Base-by-base conservation (phyloP, 2,797 vertebrate genomes). In the Propithecus deckenii region DNA sequence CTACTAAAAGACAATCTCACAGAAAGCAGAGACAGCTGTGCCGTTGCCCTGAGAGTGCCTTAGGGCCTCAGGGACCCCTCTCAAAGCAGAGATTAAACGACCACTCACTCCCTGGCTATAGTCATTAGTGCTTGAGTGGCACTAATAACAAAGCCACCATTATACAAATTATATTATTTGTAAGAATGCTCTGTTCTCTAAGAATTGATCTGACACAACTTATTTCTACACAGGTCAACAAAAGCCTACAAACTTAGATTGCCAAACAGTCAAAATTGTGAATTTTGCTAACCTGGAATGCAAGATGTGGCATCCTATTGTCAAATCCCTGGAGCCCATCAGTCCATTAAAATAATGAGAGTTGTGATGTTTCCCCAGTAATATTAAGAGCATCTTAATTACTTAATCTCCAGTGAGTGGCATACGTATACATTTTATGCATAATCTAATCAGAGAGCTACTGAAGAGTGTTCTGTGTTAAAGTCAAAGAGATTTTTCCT, bases 381-480 rank as follows among this genome's bases (percentile, higher is more conserved):
- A 95, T 94, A 98, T 97, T 96, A 98, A 98, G 76, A 97, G 96
- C 63, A 92, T 96, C 91, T 97, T 97, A 97, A 98, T 97, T 98
- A 97, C 89, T 87, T 97, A 95, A 83, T 97, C 91, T 92, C 86
- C 30, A 93, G 63, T 94, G 96, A 97, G 52, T 76, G 55, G 74
- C 41, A 93, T 1, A 55, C 50, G 61, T 75, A 86, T 71, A 90
- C 71, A 94, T 93, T 92, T 75, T 72, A 92, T 48, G 81, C 25
- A 92, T 81, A 93, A 88, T 94, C 38, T 46, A 97, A 59, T 94
- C 91, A 94, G 86, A 96, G 67, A 94, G 57, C 50, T 71, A 92
- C 55, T 75, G 55, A 90, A 89, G 6, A 46, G 61, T 30, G 17
- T 41, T 89, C 63, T 86, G 23, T 63, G 48, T 94, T 74, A 96